Percentiles rank a stretch among this genome's conserved stretches.
phyloP scores from a whole-genome alignment of 2,888 invertebrate genomes.

The Microplitis deprimator region DNA sequence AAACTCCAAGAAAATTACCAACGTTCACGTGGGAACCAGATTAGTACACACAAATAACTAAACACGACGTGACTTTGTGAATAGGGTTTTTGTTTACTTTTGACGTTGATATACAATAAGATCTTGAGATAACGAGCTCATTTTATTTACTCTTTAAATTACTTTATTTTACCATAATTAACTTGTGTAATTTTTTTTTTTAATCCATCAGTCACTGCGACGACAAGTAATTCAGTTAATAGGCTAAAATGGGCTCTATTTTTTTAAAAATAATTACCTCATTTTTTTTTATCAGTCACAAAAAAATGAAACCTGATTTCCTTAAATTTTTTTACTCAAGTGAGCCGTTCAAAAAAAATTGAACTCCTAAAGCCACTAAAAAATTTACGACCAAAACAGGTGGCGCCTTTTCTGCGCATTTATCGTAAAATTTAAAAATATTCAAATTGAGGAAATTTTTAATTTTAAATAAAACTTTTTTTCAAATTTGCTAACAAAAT shows the following conservation, averaged over 20 bases:
- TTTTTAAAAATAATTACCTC: neutral
- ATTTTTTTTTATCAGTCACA: no score
- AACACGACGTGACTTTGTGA: constrained; percentile 48
- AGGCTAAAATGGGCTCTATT: neutral
- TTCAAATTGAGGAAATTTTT: no score
- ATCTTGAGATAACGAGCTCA: constrained; percentile 11
- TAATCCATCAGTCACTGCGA: neutral
- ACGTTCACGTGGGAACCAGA: constrained; percentile 32
- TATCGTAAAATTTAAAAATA: no score
- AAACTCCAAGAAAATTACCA: constrained; percentile 2
- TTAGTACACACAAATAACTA: constrained; percentile 7
- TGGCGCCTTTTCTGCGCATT: no score
- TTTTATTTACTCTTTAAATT: constrained; percentile 9
- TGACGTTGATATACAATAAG: constrained; percentile 35
- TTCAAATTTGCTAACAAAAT: neutral
- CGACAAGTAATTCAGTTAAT: neutral
- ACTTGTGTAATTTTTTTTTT: constrained; percentile 20
- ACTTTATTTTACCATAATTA: constrained; percentile 25
- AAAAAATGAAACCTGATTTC: no score
- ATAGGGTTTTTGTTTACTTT: constrained; percentile 27
- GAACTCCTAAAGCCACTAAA: no score
- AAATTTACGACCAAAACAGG: no score
- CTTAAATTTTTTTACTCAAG: no score
- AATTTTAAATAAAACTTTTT: no score
- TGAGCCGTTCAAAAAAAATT: no score